Base-by-base conservation (phyloP, 2,888 invertebrate species). In the Torymus texanus region DNA sequence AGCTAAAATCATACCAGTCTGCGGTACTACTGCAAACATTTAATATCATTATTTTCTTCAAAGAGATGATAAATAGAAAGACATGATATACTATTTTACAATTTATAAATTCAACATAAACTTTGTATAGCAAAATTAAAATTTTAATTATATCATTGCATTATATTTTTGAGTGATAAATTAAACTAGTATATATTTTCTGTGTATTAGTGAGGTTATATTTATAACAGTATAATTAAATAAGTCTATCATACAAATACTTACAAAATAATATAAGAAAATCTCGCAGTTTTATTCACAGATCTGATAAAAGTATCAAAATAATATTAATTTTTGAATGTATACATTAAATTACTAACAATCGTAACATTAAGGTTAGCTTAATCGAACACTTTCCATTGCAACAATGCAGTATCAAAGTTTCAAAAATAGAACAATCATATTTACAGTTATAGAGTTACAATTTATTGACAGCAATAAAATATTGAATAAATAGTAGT, bases 1-100 rank as follows among this genome's bases (percentile, higher is more conserved):
- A 78, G 74, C 59, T 24, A 81, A 62, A 71, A 78, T 80, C 81
- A 81, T 82, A 72, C 51, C 66, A 79, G 0, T 63, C 18, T 79
- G 67, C 14, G 10, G 41, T 73, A 1, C 41, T 41, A 41, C 8
- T 41, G 41, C 41, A 41, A 41, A 41, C 0, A 41, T 41, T 41
- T 41, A 41, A 41, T 41, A 41, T 41, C 41, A 41, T 41, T 8
- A 41, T 41, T 8, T 41, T 41, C 8, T 41, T 41, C 10, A 41
- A 41, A 41, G 8, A 41, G 41, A 8, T 41, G 1, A 41, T 5
- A 41, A 41, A 41, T 41, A 41, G 10, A 29, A 29, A 29, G 8
- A 29, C 1, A 8, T 29, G 21, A 2, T 29, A 29, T 29, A 29
- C 4, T 4, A 29, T 29, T 29, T 29, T 29, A 29, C 29, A 29